Conservation (phyloP, 1,140 invertebrate genomes). For the Coenobita brevimanus region DNA sequence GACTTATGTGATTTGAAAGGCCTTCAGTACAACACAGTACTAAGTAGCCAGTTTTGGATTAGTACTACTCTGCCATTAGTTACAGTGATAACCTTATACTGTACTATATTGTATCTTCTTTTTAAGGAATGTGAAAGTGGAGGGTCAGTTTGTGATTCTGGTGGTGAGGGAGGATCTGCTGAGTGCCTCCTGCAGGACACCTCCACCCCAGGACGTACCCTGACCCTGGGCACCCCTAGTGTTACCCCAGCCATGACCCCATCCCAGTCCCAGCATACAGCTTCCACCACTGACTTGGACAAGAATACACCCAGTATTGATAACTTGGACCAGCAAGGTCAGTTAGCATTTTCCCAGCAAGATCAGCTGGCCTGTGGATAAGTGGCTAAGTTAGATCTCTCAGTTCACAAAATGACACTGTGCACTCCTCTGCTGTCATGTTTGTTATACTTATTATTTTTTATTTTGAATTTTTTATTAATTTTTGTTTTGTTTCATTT, state of each 20-base stretch:
- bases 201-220: not conserved
- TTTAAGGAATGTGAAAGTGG: conserved; percentile 45
- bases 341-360: not conserved
- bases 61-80: no score
- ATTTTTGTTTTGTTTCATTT: no score
- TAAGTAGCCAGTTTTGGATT: no score
- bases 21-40: no score
- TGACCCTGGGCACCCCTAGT: conserved; percentile 7
- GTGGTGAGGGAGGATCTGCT: conserved; percentile 55
- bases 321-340: conserved; percentile 46
- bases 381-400: no score
- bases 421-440: no score
- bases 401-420: no score
- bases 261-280: conserved; percentile 45
- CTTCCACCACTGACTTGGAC: conserved; percentile 50
- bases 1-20: no score
- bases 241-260: conserved; percentile 27
- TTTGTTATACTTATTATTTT: no score
- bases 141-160: conserved; percentile 42
- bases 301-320: conserved; percentile 52
- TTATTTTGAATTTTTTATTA: no score
- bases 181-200: conserved; percentile 63
- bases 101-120: not conserved
- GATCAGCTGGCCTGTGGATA: no score
- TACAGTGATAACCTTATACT: no score